phyloP scores from a whole-genome alignment of 2,113 vertebrate species.

The Pavo muticus region DNA sequence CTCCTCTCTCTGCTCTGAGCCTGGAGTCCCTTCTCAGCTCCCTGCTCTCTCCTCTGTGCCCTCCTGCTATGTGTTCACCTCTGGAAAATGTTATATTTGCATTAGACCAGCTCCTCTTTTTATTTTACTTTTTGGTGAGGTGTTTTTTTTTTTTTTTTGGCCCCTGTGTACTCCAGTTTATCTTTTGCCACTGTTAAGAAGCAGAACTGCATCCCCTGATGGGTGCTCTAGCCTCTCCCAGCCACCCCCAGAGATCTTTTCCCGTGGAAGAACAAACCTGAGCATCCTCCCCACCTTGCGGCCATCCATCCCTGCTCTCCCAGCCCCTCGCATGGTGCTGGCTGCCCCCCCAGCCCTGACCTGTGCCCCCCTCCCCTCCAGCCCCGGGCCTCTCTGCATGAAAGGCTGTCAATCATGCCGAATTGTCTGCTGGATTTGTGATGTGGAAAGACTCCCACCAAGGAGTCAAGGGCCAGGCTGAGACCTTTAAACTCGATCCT shows the following conservation, averaged over 20 bases:
- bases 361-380: not conserved
- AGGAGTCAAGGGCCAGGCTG: conserved; percentile 74
- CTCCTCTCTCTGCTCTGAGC: not conserved
- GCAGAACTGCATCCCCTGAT: not conserved
- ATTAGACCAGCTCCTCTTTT: not conserved
- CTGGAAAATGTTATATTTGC: not conserved
- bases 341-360: not conserved
- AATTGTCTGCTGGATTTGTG: conserved; percentile 74
- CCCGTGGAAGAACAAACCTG: not conserved
- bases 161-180: not conserved
- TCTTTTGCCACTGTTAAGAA: not conserved
- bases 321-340: not conserved
- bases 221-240: not conserved
- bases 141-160: not conserved
- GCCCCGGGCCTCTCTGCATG: conserved; percentile 54
- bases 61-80: not conserved
- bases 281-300: not conserved
- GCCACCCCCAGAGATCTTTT: not conserved
- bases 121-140: not conserved
- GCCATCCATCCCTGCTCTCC: not conserved
- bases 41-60: not conserved
- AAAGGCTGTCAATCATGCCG: conserved; percentile 70
- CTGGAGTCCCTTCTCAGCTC: not conserved
- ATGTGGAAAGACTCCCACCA: conserved; percentile 73
- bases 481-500: conserved; percentile 68